Base-by-base conservation (phyloP, 30 jellyfish, hydroid and myxozoan species). In the Haliclystus octoradiatus region DNA sequence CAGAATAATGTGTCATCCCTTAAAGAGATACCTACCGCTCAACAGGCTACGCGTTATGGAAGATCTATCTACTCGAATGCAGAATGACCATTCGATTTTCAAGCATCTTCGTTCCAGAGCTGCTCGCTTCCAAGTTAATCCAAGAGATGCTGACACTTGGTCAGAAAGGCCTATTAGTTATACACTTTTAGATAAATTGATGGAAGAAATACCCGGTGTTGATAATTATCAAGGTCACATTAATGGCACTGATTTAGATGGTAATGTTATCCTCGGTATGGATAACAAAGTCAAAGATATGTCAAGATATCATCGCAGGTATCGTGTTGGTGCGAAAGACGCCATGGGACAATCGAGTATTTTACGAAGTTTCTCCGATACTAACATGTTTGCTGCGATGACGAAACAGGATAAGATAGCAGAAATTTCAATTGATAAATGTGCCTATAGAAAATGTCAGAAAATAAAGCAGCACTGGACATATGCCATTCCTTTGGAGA, bases 401-500 rank as follows among this genome's bases (percentile, higher is more conserved):
- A 88, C 88, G 2, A 70, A 88, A 19, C 97, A 80, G 51, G 66
- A 81, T 50, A 67, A 75, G 69, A 73, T 88, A 33, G 94, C 89
- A 2, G 95, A 9, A 40, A 19, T 40, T 9, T 40, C 57, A 40
- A 19, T 19, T 19, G 57, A 40, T 40, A 19, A 5, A 9, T 40
- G 57, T 40, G 34, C 76, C 47, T 71, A 73, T 60, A 64, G 71
- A 15, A 74, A 51, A 1, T 88, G 97, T 65, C 79, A 75, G 28
- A 62, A n/a, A 49, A 53, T 80, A 3, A 80, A 66, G 28, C 93
- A 88, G 35, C 79, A 76, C 33, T 88, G 97, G 97, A 49, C 94
- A 14, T 88, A 90, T 79, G 97, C 97, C 19, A 80, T 88, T 13
- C 97, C 97, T 27, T 62, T 88, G 65, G 97, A 88, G 61, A 50